These are phyloP conservation scores for Chionodraco myersi DNA, from an alignment of 2,113 vertebrate genomes.

Conservation along the genomic window DNA sequence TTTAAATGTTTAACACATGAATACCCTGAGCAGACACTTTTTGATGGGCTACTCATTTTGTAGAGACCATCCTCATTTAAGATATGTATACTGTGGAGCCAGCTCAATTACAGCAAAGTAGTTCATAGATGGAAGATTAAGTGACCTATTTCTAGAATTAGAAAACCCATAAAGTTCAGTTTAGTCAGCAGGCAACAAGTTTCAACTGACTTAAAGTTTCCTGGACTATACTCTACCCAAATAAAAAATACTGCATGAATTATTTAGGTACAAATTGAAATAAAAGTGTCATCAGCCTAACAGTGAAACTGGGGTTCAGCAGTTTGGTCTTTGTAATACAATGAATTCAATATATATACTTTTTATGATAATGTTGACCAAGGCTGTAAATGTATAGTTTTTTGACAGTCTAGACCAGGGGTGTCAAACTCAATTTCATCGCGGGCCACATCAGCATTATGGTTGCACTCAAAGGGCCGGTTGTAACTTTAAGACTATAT, in stretches of 20 bases:
- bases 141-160: constrained; percentile 29
- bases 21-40: not conserved
- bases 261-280: not conserved
- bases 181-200: constrained; percentile 1
- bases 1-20: no score
- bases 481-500: no score
- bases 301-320: not conserved
- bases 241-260: not conserved
- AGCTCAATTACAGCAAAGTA: constrained; percentile 11
- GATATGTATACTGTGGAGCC: constrained; percentile 10
- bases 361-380: no score
- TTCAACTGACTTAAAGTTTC: not conserved
- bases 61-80: constrained; percentile 1
- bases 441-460: no score
- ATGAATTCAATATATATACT: no score
- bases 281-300: not conserved
- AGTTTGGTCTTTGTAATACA: not conserved
- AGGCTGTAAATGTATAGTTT: no score
- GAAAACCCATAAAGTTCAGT: constrained; percentile 6
- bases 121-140: not conserved
- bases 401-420: no score
- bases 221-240: not conserved
- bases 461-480: no score
- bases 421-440: no score
- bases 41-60: constrained; percentile 3